A percentile compares a stretch with the other conserved stretches of the same genome.
phyloP scores from a whole-genome alignment of 1,140 invertebrate genomes.

The Lamellibrachia luymesi region DNA sequence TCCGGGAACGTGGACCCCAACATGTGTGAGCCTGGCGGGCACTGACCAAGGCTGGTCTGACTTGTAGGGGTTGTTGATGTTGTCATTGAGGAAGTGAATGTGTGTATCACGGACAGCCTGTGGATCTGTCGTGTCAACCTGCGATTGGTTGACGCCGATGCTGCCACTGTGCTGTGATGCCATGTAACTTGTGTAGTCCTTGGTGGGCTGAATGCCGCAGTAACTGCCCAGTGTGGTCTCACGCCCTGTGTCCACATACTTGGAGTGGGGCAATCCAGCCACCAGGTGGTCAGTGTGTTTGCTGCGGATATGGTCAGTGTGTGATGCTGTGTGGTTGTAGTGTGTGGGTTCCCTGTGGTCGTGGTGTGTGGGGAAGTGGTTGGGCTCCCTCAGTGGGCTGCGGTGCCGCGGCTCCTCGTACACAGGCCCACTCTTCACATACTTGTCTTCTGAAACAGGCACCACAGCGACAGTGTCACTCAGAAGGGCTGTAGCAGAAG shows the following conservation, averaged over 20 bases:
- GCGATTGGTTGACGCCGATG: not conserved
- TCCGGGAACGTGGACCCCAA: conserved; percentile 11
- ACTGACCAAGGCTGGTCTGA: not conserved
- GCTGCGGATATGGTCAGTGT: not conserved
- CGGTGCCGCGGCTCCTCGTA: not conserved
- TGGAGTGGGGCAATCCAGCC: not conserved
- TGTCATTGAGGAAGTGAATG: conserved; percentile 38
- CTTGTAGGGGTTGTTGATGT: not conserved
- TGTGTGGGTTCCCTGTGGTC: not conserved
- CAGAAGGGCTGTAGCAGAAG: no score
- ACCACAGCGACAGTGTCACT: not conserved
- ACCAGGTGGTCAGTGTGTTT: conserved; percentile 8
- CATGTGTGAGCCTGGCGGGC: not conserved
- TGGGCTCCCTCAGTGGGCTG: not conserved
- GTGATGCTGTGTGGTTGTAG: not conserved
- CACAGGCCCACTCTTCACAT: not conserved
- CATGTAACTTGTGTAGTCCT: not conserved
- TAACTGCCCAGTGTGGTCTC: conserved; percentile 8
- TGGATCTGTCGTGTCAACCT: conserved; percentile 25
- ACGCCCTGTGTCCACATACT: not conserved
- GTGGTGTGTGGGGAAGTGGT: not conserved
- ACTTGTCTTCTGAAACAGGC: not conserved
- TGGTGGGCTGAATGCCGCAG: not conserved
- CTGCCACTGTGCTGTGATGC: not conserved
- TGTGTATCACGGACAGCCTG: conserved; percentile 36